Base-by-base conservation (phyloP, 2,113 vertebrate species). In the Glareola pratincola region DNA sequence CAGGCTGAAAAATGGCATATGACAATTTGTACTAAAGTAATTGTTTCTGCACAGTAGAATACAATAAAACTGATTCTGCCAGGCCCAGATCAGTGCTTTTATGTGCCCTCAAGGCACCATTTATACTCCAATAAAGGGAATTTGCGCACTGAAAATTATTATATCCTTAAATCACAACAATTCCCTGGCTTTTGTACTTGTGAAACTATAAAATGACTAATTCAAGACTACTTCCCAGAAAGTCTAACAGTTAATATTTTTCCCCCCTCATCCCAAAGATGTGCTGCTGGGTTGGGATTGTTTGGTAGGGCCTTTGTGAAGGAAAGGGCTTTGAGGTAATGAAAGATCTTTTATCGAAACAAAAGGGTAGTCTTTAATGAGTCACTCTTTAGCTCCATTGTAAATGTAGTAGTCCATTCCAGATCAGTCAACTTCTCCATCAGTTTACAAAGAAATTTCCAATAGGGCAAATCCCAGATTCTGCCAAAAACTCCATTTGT, bases 1-100 rank as follows among this genome's bases (percentile, higher is more conserved):
- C 62, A 53, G 53, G 53, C 89, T 96, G 91, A 95, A 96, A 94
- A 92, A 97, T 92, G 80, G 64, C 62, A 48, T 76, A 72, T 94
- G 76, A 66, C 68, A 84, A 87, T 92, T 95, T 91, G 77, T 85
- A 82, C 68, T 91, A 10, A 91, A 94, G 69, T 64, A 92, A 92
- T 97, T 92, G 80, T 87, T 94, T 95, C 86, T 95, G 69, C 97
- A 92, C 84, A 54, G 77, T 92, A 87, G 84, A 95, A 95, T 79
- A 89, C 88, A 97, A 97, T 97, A 94, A 92, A 97, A 81, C 73
- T 45, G 39, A 87, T 92, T 91, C 86, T 94, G 83, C 92, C 88
- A 95, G 86, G 76, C 73, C 73, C 66, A 94, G 83, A 89, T 97
- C 94, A 89, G 43, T 94, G 86, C 80, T 94, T 48, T 96, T 91